Percentiles rank a stretch among this genome's conserved stretches.
Conservation (phyloP, 2,113 vertebrate genomes). For the Corythaeola cristata region DNA sequence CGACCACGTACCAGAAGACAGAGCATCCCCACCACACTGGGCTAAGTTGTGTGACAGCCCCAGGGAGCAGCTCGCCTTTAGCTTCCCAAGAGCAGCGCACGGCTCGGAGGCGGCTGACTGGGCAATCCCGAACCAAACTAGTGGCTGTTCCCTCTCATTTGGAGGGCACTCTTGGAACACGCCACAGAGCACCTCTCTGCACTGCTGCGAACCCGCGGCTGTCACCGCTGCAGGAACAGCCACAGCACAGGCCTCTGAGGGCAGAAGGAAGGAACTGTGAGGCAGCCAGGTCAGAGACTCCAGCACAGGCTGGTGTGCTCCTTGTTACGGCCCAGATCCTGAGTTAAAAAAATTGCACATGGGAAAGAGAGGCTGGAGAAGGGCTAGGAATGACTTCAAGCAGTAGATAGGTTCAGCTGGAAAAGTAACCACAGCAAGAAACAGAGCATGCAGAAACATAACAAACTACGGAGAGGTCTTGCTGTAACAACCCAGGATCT, state of each 20-base stretch:
- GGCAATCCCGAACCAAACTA: not conserved
- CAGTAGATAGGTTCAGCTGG: not conserved
- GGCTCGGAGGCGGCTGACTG: accelerated
- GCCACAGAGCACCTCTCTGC: not conserved
- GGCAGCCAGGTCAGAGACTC: not conserved
- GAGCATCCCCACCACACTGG: too few relatives aligned
- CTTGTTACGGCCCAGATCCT: not conserved
- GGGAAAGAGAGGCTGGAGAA: not conserved
- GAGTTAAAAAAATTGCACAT: not conserved
- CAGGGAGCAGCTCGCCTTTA: not conserved
- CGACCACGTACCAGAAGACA: not conserved
- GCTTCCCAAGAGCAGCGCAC: not conserved
- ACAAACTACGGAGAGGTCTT: not conserved
- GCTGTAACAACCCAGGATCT: not conserved
- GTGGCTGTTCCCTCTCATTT: not conserved
- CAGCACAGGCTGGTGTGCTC: not conserved
- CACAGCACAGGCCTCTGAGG: not conserved
- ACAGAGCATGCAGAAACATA: not conserved
- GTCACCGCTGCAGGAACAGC: not conserved
- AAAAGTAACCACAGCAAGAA: not conserved
- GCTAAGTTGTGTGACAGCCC: not conserved
- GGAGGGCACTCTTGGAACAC: accelerated
- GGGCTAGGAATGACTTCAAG: not conserved
- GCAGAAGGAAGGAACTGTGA: not conserved
- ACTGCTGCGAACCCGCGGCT: too few relatives aligned